Conservation (phyloP, 1,140 invertebrate species). For the Ganaspis sp. region DNA sequence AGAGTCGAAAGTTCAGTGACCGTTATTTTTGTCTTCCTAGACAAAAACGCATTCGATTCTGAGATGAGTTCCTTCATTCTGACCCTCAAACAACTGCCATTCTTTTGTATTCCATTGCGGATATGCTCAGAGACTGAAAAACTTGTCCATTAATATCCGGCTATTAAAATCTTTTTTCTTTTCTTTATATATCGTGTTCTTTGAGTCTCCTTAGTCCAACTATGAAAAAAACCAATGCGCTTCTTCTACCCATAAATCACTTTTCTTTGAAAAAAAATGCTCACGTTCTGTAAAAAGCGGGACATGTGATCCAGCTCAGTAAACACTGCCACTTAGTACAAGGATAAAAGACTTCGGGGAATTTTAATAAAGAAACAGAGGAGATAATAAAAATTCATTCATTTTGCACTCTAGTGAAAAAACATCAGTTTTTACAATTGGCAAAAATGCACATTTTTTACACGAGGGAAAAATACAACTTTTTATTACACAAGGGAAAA, state of each 20-base stretch:
- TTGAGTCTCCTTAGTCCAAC: not conserved
- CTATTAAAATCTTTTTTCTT: slow-evolving; percentile 10
- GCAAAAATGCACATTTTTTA: no score
- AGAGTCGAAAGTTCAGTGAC: slow-evolving; percentile 26
- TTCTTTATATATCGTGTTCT: no score
- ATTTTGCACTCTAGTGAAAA: no score
- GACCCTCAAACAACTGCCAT: not conserved
- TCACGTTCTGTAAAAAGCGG: slow-evolving; percentile 7
- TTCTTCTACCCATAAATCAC: not conserved
- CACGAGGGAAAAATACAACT: no score
- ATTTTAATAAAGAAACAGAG: no score
- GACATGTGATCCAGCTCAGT: not conserved
- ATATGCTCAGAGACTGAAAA: not conserved
- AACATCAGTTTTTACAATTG: no score
- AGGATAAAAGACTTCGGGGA: not conserved
- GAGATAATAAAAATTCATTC: no score
- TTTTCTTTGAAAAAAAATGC: not conserved
- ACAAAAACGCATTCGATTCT: slow-evolving; percentile 3
- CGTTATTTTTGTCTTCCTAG: not conserved
- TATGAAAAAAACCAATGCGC: not conserved
- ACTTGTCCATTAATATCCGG: not conserved
- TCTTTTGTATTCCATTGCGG: not conserved
- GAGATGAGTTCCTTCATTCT: not conserved
- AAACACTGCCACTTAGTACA: not conserved
- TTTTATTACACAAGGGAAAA: no score